Evolutionary conservation across 2,797 vertebrate genomes (phyloP).

Genomic region (Eulemur albifrons): DNA sequence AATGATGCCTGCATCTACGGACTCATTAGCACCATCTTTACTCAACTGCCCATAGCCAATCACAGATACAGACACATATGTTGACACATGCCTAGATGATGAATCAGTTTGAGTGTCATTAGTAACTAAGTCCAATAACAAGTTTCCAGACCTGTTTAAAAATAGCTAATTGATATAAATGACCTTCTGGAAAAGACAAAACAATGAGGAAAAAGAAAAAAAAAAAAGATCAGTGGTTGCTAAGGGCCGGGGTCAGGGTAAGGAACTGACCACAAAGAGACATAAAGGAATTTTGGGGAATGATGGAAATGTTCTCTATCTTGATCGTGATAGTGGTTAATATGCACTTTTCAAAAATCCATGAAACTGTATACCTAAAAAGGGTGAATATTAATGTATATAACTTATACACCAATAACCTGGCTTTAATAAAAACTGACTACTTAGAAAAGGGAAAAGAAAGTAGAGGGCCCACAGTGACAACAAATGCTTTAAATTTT

Average conservation of each 20-base stretch:
- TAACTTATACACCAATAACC: neutral
- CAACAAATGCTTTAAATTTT: constrained; percentile 41
- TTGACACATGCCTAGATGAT: neutral
- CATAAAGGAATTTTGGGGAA: neutral
- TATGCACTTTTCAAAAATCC: neutral
- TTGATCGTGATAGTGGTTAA: neutral
- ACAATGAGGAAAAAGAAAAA: neutral
- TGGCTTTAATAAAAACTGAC: neutral
- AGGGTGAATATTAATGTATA: neutral
- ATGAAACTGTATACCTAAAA: neutral
- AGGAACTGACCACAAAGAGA: neutral
- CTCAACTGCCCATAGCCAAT: neutral
- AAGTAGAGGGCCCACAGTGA: neutral
- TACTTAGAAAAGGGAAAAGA: constrained; percentile 22
- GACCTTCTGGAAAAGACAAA: neutral
- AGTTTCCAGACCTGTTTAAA: constrained; percentile 10
- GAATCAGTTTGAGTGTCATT: neutral
- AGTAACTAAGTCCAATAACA: neutral
- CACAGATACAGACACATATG: neutral
- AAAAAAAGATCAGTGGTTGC: neutral
- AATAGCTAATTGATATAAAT: neutral
- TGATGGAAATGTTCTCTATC: neutral
- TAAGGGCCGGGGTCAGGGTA: neutral
- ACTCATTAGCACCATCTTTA: neutral
- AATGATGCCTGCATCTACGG: neutral